Percentiles rank a stretch among this genome's conserved stretches.
Conservation (phyloP, 2,888 invertebrate species). For the Xylocampa areola region DNA sequence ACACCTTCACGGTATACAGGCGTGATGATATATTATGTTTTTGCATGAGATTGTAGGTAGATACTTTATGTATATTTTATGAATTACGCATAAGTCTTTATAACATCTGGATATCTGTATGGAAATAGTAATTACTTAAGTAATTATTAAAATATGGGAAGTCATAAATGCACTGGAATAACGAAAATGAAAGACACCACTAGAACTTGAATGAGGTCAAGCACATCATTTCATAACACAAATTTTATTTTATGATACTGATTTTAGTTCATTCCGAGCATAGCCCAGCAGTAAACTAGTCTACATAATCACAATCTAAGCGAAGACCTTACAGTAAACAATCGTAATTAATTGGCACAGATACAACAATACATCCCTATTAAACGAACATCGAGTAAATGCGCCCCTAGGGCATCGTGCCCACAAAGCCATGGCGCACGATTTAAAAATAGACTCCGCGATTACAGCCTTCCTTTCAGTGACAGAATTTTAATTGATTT, state of each 20-base stretch:
- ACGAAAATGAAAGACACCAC: neutral
- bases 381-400: constrained; percentile 75
- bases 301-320: constrained; percentile 38
- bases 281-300: constrained; percentile 38
- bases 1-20: no score
- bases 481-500: constrained; percentile 73
- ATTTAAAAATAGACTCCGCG: constrained; percentile 73
- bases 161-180: no score
- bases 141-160: no score
- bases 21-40: no score
- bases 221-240: constrained; percentile 20
- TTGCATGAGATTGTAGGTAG: no score
- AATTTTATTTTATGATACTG: constrained; percentile 20
- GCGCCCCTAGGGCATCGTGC: constrained; percentile 72
- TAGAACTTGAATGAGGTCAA: constrained; percentile 22
- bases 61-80: no score
- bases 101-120: no score
- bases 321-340: constrained; percentile 53
- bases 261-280: constrained; percentile 26
- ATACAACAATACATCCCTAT: constrained; percentile 78
- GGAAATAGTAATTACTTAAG: no score
- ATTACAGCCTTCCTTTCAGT: constrained; percentile 61
- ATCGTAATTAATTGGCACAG: constrained; percentile 60
- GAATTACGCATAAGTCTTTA: no score
- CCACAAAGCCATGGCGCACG: constrained; percentile 65